These are phyloP conservation scores for Misgurnus mizolepis DNA, from an alignment of 2,113 vertebrate genomes.

Conservation along the genomic window DNA sequence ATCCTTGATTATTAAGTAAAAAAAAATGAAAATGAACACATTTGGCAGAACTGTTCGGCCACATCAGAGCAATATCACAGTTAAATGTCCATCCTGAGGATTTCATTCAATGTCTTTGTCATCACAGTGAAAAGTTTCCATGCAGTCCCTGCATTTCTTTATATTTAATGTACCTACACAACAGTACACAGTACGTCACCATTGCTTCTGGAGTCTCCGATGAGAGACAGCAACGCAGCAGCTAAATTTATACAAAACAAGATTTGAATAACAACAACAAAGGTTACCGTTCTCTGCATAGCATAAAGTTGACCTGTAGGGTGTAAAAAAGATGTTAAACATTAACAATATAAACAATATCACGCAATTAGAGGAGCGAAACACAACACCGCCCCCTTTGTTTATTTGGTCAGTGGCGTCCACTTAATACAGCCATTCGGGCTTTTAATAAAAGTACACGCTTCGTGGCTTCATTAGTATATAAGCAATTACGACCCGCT, in stretches of 20 bases:
- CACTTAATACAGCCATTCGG: slow-evolving; percentile 20
- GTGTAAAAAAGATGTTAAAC: slow-evolving; percentile 46
- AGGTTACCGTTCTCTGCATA: slow-evolving; percentile 21
- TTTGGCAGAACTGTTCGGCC: background rate
- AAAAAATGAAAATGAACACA: background rate
- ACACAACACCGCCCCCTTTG: background rate
- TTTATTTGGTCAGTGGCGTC: slow-evolving; percentile 47
- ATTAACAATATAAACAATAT: slow-evolving; percentile 45
- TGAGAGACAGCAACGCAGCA: slow-evolving; percentile 42
- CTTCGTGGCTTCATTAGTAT: slow-evolving; percentile 14
- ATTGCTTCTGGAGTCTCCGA: slow-evolving; percentile 19
- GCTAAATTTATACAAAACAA: slow-evolving; percentile 38
- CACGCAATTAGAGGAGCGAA: background rate
- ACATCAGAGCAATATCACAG: slow-evolving; percentile 29
- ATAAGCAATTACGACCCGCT: slow-evolving; percentile 1
- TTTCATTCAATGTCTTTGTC: slow-evolving; percentile 6
- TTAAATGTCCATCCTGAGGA: slow-evolving; percentile 36
- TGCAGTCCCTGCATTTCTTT: slow-evolving; percentile 40
- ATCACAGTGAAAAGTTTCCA: slow-evolving; percentile 52
- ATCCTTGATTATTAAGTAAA: slow-evolving; percentile 14
- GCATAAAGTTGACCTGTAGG: slow-evolving; percentile 21
- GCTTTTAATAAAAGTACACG: slow-evolving; percentile 37
- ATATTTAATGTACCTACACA: slow-evolving; percentile 13
- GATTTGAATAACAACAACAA: slow-evolving; percentile 11
- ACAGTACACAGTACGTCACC: slow-evolving; percentile 42